Evolutionary conservation across 92 coral and sea anemone species (phyloP).

Genomic region (Palythoa heliodiscus): DNA sequence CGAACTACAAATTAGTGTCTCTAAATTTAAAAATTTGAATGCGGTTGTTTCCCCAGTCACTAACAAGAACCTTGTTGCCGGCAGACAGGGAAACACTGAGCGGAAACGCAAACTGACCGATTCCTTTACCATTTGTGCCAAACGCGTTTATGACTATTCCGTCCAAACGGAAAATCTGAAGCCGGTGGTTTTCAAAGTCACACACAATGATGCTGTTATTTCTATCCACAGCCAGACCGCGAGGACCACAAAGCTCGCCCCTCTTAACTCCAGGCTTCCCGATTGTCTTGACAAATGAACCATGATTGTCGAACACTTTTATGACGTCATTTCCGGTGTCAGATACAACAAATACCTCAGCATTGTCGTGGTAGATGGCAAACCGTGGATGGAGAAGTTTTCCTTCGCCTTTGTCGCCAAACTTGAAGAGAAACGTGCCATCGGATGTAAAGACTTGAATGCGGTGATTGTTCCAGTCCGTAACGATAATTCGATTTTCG

Average conservation of each 20-base stretch:
- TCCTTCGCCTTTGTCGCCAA: constrained; percentile 82
- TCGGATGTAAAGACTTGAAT: constrained; percentile 80
- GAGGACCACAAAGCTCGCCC: constrained; percentile 83
- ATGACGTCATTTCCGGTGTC: constrained; percentile 91
- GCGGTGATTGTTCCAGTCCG: constrained; percentile 91
- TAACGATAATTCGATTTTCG: constrained; percentile 76
- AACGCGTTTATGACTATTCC: constrained; percentile 77
- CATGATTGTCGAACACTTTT: constrained; percentile 81
- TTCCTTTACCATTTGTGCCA: constrained; percentile 88
- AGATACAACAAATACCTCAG: constrained; percentile 76
- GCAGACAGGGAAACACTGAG: constrained; percentile 79
- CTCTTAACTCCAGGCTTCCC: constrained; percentile 77
- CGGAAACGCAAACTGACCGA: constrained; percentile 94
- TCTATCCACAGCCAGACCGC: constrained; percentile 83
- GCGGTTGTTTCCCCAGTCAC: constrained; percentile 92
- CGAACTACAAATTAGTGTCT: constrained; percentile 42
- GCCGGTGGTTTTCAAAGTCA: constrained; percentile 88
- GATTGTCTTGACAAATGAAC: constrained; percentile 65
- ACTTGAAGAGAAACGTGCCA: constrained; percentile 87
- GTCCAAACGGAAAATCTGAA: constrained; percentile 72
- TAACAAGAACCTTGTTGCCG: constrained; percentile 70
- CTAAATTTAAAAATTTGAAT: constrained; percentile 85
- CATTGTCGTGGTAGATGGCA: constrained; percentile 74
- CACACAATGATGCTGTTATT: constrained; percentile 76
- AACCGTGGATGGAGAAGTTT: constrained; percentile 79